phyloP scores from a whole-genome alignment of 2,797 vertebrate species.

The Cacajao melanocephalus region DNA sequence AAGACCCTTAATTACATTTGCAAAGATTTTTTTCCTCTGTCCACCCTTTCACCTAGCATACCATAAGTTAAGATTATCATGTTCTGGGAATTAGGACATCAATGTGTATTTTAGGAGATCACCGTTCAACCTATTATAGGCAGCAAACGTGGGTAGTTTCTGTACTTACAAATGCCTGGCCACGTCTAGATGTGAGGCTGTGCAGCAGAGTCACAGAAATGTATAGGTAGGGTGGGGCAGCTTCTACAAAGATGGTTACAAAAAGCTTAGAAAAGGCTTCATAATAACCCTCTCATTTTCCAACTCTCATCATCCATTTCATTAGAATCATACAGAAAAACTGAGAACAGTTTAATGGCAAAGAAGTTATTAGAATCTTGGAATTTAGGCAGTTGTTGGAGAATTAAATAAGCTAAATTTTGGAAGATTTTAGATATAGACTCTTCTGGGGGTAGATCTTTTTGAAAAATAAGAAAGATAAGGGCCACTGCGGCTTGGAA shows the following conservation, averaged over 20 bases:
- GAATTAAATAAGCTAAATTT: neutral
- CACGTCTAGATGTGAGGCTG: neutral
- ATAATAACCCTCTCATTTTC: neutral
- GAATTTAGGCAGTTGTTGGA: neutral
- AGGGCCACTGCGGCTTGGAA: neutral
- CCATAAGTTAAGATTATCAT: neutral
- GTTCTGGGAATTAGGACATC: neutral
- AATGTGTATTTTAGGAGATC: neutral
- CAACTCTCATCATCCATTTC: neutral
- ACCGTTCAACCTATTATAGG: neutral
- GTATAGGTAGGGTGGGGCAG: rapidly evolving
- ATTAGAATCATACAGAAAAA: neutral
- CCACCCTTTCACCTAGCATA: rapidly evolving
- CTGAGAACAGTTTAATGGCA: neutral
- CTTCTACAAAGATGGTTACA: neutral
- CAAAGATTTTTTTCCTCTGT: neutral
- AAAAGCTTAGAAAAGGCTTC: neutral
- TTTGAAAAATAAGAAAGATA: neutral
- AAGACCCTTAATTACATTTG: neutral
- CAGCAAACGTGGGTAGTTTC: neutral
- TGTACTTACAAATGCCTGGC: neutral
- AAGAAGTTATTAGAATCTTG: neutral
- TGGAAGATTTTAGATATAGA: neutral
- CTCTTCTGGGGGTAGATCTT: rapidly evolving
- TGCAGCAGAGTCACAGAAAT: neutral